Evolutionary conservation across 1,140 invertebrate species (phyloP).

Genomic region (Camponotus vicinus): DNA sequence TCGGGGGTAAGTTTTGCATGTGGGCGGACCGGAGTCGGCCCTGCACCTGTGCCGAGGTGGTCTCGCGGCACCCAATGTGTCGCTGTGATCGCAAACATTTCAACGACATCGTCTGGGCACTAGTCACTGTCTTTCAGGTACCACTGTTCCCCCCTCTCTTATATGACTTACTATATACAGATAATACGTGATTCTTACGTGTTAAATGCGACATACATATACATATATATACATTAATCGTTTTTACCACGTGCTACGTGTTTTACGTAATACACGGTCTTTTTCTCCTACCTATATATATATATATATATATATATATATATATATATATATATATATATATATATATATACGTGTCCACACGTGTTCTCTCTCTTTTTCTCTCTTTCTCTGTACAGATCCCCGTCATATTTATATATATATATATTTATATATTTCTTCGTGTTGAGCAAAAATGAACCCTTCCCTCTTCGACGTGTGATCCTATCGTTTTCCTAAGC

Average conservation of each 20-base stretch:
- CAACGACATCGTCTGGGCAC: constrained; percentile 98
- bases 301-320: too few relatives aligned
- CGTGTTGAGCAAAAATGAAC: constrained; percentile 38
- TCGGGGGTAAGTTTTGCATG: constrained; percentile 99
- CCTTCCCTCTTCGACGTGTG: neutral
- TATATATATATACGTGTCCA: constrained; percentile 26
- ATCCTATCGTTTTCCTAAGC: neutral
- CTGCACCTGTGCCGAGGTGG: constrained; percentile 96
- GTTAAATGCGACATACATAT: constrained; percentile 43
- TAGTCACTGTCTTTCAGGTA: constrained; percentile 99
- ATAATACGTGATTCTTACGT: neutral
- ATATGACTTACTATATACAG: constrained; percentile 12
- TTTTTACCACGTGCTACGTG: neutral
- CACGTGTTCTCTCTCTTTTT: constrained; percentile 34
- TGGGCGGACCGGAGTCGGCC: constrained; percentile 93
- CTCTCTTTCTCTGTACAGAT: constrained; percentile 40
- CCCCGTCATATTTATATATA: constrained; percentile 33
- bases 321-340: too few relatives aligned
- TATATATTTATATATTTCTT: constrained; percentile 32
- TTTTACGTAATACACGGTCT: constrained; percentile 40
- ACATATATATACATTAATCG: constrained; percentile 1
- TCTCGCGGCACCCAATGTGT: constrained; percentile 94
- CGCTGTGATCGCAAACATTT: constrained; percentile 98
- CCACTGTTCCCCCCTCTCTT: constrained; percentile 75
- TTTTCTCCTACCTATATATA: constrained; percentile 6